These are phyloP conservation scores for Tyrannus savana DNA, from an alignment of 2,113 vertebrate genomes.

Conservation along the genomic window DNA sequence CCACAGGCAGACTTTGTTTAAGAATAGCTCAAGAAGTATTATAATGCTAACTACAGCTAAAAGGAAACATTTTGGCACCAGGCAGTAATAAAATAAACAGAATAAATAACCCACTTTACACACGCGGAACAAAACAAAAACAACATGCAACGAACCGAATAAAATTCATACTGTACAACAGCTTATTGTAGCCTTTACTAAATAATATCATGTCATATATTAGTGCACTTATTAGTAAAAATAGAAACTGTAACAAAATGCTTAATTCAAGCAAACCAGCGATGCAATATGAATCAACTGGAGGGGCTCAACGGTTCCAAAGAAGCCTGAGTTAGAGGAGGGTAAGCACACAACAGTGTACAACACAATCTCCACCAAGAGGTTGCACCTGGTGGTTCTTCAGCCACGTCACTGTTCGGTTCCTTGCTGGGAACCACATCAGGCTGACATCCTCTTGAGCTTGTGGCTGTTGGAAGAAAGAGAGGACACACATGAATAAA, in stretches of 20 bases:
- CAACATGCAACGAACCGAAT: neutral
- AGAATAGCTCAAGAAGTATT: neutral
- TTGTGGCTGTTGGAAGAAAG: conserved; percentile 31
- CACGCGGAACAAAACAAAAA: neutral
- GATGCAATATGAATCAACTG: conserved; percentile 77
- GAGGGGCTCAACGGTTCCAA: conserved; percentile 27
- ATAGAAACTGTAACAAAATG: conserved; percentile 29
- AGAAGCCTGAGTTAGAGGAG: neutral
- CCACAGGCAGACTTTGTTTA: neutral
- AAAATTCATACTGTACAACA: neutral
- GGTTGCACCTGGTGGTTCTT: neutral
- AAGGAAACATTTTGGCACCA: neutral
- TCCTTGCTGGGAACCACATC: neutral
- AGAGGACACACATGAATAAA: neutral
- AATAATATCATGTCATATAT: neutral
- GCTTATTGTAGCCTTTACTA: neutral
- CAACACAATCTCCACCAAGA: neutral
- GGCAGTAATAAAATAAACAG: neutral
- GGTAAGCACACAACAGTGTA: neutral
- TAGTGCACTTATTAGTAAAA: neutral
- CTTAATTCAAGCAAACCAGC: conserved; percentile 65
- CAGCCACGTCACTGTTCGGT: neutral
- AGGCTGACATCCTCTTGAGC: conserved; percentile 50
- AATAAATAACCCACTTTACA: conserved; percentile 42
- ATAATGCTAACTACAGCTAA: neutral